These are phyloP conservation scores for Xanthostigma xanthostigma DNA, from an alignment of 2,888 invertebrate genomes.

Conservation along the genomic window DNA sequence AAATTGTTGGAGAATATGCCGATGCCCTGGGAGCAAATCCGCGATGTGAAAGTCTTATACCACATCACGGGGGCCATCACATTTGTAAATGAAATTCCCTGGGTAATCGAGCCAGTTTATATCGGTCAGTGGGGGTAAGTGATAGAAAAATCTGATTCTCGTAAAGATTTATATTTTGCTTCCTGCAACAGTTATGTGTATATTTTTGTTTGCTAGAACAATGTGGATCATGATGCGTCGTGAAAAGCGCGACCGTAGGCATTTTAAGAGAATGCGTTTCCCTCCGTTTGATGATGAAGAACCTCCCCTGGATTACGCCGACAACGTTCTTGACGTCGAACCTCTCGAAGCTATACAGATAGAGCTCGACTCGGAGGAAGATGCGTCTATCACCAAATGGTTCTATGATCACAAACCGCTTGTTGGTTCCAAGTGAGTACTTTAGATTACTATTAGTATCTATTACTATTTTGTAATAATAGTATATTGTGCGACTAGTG, in stretches of 20 bases:
- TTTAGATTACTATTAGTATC: background rate
- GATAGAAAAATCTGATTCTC: background rate
- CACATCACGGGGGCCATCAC: constrained; percentile 99
- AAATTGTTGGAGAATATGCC: constrained; percentile 99
- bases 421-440: constrained; percentile 64
- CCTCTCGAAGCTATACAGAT: constrained; percentile 98
- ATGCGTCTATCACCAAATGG: constrained; percentile 83
- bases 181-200: too few species aligned
- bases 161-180: too few species aligned
- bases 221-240: constrained; percentile 99
- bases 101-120: constrained; percentile 98
- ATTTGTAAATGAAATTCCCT: constrained; percentile 99
- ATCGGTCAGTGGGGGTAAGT: constrained; percentile 97
- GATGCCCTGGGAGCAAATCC: constrained; percentile 99
- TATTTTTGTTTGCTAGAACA: constrained; percentile 39
- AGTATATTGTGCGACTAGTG: too few species aligned
- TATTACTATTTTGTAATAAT: too few species aligned
- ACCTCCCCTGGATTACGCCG: constrained; percentile 97
- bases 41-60: constrained; percentile 94
- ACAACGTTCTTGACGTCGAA: constrained; percentile 97
- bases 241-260: constrained; percentile 95
- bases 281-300: constrained; percentile 99
- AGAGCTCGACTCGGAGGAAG: constrained; percentile 92
- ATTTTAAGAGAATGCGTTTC: constrained; percentile 98
- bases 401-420: constrained; percentile 97